Percentiles rank a stretch among this genome's conserved stretches.
Evolutionary conservation across 2,888 invertebrate genomes (phyloP).

Genomic region (Stenodema calcarata): DNA sequence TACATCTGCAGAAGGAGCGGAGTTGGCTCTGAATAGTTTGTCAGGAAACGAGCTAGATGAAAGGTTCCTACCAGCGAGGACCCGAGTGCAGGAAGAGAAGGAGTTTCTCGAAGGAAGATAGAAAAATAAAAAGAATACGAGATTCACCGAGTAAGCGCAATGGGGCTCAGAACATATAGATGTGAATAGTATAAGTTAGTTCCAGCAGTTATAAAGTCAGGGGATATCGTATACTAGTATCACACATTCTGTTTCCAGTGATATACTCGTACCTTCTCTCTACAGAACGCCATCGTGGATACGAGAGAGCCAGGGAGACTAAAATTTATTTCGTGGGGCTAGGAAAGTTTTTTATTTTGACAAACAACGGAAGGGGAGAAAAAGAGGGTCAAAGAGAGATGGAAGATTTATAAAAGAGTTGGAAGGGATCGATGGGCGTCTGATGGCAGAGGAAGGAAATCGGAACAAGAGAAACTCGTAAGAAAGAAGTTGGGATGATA

Average conservation of each 20-base stretch:
- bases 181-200: not conserved
- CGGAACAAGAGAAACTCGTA: not conserved
- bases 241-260: not conserved
- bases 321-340: not conserved
- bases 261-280: not conserved
- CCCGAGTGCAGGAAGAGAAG: not conserved
- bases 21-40: not conserved
- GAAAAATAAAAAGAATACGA: not conserved
- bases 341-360: not conserved
- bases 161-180: not conserved
- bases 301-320: not conserved
- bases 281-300: not conserved
- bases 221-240: not conserved
- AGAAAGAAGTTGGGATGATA: not conserved
- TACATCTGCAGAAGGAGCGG: not conserved
- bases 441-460: not conserved
- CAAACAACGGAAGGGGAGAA: not conserved
- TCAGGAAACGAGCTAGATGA: not conserved
- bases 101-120: not conserved
- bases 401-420: not conserved
- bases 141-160: not conserved
- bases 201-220: not conserved
- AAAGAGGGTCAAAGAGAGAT: not conserved
- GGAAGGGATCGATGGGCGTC: not conserved
- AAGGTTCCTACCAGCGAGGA: not conserved